Conservation (phyloP, 2,113 vertebrate genomes). For the Protobothrops flavoviridis region DNA sequence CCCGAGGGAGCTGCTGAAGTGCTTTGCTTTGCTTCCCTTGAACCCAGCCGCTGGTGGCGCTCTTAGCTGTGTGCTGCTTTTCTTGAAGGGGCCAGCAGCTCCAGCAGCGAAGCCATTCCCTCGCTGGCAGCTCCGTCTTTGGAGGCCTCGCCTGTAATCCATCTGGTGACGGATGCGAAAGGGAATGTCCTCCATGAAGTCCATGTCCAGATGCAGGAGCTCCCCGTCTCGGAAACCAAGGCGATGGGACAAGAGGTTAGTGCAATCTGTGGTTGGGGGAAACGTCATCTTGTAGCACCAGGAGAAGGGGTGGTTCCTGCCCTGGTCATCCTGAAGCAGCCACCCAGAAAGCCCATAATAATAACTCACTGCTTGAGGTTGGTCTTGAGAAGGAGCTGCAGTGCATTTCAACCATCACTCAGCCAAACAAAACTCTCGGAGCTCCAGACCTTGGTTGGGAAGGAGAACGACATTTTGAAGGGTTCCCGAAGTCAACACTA, state of each 20-base stretch:
- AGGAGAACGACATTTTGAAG: not conserved
- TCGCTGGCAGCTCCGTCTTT: constrained; percentile 60
- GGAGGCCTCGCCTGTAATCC: constrained; percentile 77
- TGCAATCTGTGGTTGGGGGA: not conserved
- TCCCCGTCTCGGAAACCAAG: constrained; percentile 67
- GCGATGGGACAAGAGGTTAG: constrained; percentile 65
- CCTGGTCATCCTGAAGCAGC: not conserved
- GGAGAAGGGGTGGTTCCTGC: not conserved
- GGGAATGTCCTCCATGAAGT: constrained; percentile 88
- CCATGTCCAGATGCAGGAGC: constrained; percentile 88
- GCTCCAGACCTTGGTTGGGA: not conserved
- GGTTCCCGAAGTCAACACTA: not conserved
- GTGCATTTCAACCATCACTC: not conserved
- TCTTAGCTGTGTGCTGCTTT: constrained; percentile 6
- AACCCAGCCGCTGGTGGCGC: not conserved
- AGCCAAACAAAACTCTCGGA: not conserved
- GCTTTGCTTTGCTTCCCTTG: not conserved
- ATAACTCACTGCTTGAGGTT: not conserved
- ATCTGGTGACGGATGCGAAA: constrained; percentile 82
- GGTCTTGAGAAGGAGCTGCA: not conserved
- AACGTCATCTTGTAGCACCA: rapidly evolving
- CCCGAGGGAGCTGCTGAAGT: not conserved
- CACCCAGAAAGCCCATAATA: not conserved
- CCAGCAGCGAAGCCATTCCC: constrained; percentile 43
- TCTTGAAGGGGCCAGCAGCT: constrained; percentile 68